A percentile compares a stretch with the other conserved stretches of the same genome.
Conservation (phyloP, 2,113 vertebrate species). For the Rousettus leschenaultii region DNA sequence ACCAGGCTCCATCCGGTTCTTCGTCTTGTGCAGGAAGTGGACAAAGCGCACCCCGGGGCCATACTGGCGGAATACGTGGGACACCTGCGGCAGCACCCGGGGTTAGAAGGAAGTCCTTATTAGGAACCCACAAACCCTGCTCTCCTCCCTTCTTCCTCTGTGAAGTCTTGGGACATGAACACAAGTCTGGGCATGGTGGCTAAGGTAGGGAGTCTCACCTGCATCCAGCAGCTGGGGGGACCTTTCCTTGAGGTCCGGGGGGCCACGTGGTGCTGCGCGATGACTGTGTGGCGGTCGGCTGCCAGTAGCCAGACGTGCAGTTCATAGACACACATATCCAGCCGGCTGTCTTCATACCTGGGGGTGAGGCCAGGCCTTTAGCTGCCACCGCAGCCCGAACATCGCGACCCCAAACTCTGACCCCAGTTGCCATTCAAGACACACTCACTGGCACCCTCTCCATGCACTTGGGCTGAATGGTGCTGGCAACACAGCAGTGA, state of each 20-base stretch:
- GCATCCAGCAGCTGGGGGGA: constrained; percentile 53
- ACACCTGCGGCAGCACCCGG: constrained; percentile 62
- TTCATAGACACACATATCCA: constrained; percentile 85
- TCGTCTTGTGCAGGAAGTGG: constrained; percentile 86
- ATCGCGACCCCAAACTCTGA: fast-evolving
- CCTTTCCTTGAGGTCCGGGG: constrained; percentile 46
- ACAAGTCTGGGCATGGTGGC: fast-evolving
- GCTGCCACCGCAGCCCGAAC: background rate
- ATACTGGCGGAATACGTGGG: constrained; percentile 76
- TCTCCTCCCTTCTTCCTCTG: background rate
- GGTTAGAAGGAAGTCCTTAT: background rate
- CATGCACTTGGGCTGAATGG: background rate
- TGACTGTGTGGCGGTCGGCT: constrained; percentile 79
- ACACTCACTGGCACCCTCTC: background rate
- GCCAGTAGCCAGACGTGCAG: constrained; percentile 87
- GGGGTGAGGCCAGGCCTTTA: background rate
- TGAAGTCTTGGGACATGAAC: background rate
- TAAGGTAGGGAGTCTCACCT: constrained; percentile 30
- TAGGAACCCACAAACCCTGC: background rate
- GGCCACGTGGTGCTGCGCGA: constrained; percentile 79
- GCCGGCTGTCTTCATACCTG: constrained; percentile 90
- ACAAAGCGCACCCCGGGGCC: constrained; percentile 82
- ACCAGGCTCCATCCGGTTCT: constrained; percentile 79
- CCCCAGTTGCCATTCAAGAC: fast-evolving
- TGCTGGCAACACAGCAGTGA: background rate